Evolutionary conservation across 2,888 invertebrate species (phyloP).

Genomic region (Meiosimyza decipiens): DNA sequence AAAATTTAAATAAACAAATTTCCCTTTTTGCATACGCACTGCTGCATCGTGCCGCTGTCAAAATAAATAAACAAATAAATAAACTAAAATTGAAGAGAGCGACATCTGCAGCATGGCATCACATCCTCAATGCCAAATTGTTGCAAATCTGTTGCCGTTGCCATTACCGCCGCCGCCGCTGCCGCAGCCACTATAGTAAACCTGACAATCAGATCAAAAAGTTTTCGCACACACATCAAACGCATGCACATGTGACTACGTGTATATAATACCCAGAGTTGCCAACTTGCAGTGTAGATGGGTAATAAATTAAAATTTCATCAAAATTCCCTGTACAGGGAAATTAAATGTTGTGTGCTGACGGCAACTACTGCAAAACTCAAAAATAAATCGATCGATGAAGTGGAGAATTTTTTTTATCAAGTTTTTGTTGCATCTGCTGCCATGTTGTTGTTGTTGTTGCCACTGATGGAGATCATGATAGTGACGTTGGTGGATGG

Average conservation of each 20-base stretch:
- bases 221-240: neutral
- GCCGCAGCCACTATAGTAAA: neutral
- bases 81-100: neutral
- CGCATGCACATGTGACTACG: neutral
- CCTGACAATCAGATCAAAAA: conserved; percentile 30
- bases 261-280: too few relatives aligned
- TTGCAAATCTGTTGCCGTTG: neutral
- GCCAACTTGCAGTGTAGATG: too few relatives aligned
- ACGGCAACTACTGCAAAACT: neutral
- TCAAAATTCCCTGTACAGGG: conserved; percentile 17
- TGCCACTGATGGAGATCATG: neutral
- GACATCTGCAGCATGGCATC: neutral
- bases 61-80: conserved; percentile 15
- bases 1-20: conserved; percentile 1
- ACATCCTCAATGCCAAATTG: neutral
- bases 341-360: neutral
- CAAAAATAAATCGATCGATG: conserved; percentile 24
- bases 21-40: neutral
- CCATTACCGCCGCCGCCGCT: neutral
- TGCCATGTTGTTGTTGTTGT: neutral
- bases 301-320: conserved; percentile 23
- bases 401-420: neutral
- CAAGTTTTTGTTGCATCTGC: neutral
- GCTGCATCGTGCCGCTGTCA: conserved; percentile 2
- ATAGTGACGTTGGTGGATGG: neutral